Conservation (phyloP, 2,888 invertebrate genomes). For the Rhamphomyia laevipes region DNA sequence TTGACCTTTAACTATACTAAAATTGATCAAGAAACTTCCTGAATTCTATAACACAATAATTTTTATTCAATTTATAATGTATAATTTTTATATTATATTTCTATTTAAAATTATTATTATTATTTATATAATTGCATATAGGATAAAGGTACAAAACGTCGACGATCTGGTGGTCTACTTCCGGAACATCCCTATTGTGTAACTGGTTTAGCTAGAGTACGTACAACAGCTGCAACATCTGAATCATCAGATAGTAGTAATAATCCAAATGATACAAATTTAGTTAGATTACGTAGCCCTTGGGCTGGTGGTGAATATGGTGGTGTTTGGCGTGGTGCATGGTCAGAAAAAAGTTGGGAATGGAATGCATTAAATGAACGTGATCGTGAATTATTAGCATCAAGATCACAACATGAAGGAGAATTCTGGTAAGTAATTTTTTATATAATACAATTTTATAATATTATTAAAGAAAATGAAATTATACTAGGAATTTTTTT, state of each 20-base stretch:
- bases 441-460: not conserved
- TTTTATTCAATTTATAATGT: not conserved
- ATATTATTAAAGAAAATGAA: not conserved
- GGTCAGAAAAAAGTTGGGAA: constrained; percentile 57
- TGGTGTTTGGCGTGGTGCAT: constrained; percentile 59
- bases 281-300: constrained; percentile 53
- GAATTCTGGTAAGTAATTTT: constrained; percentile 49
- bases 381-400: constrained; percentile 51
- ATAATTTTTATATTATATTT: not conserved
- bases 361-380: constrained; percentile 53
- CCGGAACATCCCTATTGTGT: constrained; percentile 59
- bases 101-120: not conserved
- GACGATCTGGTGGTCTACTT: constrained; percentile 50
- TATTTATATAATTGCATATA: not conserved
- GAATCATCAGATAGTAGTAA: constrained; percentile 10
- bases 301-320: constrained; percentile 39
- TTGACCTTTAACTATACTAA: too few relatives aligned
- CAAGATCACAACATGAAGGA: constrained; percentile 50
- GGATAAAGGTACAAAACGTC: constrained; percentile 34
- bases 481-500: too few relatives aligned
- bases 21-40: too few relatives aligned
- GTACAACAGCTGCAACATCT: constrained; percentile 31
- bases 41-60: too few relatives aligned
- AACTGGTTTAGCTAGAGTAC: constrained; percentile 56
- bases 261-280: constrained; percentile 43